Evolutionary conservation across 1,140 invertebrate genomes (phyloP), one percentile per base, ranked within the genome.

Genomic region (Lamellibrachia luymesi): DNA sequence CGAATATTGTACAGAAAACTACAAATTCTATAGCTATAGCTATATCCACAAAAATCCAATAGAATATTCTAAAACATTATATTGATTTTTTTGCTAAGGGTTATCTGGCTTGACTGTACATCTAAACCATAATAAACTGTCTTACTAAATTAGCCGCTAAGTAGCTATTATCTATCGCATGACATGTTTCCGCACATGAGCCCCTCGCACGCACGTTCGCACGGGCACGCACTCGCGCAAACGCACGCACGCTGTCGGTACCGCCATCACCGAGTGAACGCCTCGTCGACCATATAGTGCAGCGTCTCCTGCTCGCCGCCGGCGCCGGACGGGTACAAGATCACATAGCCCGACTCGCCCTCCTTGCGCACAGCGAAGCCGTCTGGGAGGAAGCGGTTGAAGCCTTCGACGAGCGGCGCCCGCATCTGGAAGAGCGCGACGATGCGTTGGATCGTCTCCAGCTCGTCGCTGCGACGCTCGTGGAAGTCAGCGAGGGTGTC

Each of bases 301-400:
- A 80, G 64, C 8, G 2, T 22, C 64, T 22, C 51, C 51, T 6
- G 50, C 1, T 64, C 50, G 8, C 92, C 92, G 27, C 51, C 92
- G 22, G 50, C 2, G 7, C 10, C 50, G 5, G 27, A 38, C 25
- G 92, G 92, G 52, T 92, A 52, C n/a, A 13, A 27, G 27, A 92
- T 64, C 27, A 51, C 92, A n/a, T 52, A 92, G 91, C 91, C 91
- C 22, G 50, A 51, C 51, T 51, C 25, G 8, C 51, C 92, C 49
- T 92, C 27, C 92, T 51, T 92, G 92, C 51, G 17, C 49, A 92
- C 51, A n/a, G 27, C 27, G 80, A 51, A 93, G 2, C 92, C 92
- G 10, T 38, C 27, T 4, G 92, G 92, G 17, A 93, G 92, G 89
- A 93, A 93, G 49, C 7, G n/a, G 89, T 93, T 93, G 92, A 93